Percentiles rank a stretch among this genome's conserved stretches.
Conservation (phyloP, 2,113 vertebrate genomes). For the Nerophis ophidion region DNA sequence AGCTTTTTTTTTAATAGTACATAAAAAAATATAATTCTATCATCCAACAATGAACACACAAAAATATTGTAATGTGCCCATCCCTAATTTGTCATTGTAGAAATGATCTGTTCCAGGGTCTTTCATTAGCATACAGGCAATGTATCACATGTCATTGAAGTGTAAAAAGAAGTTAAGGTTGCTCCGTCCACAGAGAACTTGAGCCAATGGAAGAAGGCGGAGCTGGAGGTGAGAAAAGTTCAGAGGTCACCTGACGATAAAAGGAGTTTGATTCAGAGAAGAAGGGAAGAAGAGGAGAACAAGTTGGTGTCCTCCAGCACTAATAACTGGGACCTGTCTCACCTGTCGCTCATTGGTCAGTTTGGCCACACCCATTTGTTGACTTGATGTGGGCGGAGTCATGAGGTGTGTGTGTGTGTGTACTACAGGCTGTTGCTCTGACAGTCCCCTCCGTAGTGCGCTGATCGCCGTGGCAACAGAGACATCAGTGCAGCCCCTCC, state of each 20-base stretch:
- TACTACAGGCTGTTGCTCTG: constrained; percentile 21
- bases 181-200: constrained; percentile 34
- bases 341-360: constrained; percentile 4
- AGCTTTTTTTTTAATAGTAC: too few relatives aligned
- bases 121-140: not conserved
- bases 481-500: not conserved
- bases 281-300: not conserved
- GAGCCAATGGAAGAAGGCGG: not conserved
- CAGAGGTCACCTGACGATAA: too few relatives aligned
- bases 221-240: constrained; percentile 14
- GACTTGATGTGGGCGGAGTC: not conserved
- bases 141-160: too few relatives aligned
- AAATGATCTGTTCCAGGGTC: too few relatives aligned
- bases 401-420: not conserved
- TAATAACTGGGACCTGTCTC: constrained; percentile 15
- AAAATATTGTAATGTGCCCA: too few relatives aligned
- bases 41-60: too few relatives aligned
- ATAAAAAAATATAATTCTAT: too few relatives aligned
- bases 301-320: not conserved
- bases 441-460: constrained; percentile 5
- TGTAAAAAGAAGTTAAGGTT: too few relatives aligned
- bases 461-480: not conserved
- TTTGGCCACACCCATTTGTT: not conserved
- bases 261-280: constrained; percentile 11
- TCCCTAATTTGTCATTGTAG: too few relatives aligned